Evolutionary conservation across 2,797 vertebrate genomes (phyloP).

Genomic region (Cossypha dichroa): DNA sequence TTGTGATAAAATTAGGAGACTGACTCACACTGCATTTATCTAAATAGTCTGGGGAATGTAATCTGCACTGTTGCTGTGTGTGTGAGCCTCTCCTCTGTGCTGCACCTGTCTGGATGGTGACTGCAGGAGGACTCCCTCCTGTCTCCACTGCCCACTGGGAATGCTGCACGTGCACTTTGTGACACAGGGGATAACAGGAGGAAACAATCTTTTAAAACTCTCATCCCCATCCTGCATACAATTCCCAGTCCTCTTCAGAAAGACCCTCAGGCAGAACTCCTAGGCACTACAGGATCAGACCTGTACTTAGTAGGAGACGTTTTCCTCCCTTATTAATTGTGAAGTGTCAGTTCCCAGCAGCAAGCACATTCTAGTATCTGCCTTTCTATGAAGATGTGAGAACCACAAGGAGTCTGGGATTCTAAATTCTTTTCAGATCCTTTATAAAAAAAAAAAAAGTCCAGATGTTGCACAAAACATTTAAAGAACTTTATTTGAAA

Average conservation of each 20-base stretch:
- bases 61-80: background rate
- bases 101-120: background rate
- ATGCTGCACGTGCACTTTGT: accelerated
- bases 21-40: background rate
- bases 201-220: background rate
- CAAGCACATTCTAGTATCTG: conserved; percentile 28
- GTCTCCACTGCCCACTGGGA: background rate
- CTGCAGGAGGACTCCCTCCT: background rate
- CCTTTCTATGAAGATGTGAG: conserved; percentile 49
- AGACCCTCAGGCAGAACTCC: background rate
- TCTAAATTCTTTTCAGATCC: conserved; percentile 56
- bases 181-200: background rate
- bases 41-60: background rate
- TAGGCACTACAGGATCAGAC: background rate
- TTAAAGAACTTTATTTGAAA: conserved; percentile 57
- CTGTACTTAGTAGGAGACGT: conserved; percentile 2
- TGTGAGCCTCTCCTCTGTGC: background rate
- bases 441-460: conserved; percentile 16
- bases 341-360: conserved; percentile 38
- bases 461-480: conserved; percentile 67
- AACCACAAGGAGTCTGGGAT: conserved; percentile 44
- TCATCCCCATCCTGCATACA: background rate
- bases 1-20: background rate
- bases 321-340: conserved; percentile 52
- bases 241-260: background rate